phyloP scores from a whole-genome alignment of 53 echinoderm and acorn worm species.

The Echinometra lucunter region DNA sequence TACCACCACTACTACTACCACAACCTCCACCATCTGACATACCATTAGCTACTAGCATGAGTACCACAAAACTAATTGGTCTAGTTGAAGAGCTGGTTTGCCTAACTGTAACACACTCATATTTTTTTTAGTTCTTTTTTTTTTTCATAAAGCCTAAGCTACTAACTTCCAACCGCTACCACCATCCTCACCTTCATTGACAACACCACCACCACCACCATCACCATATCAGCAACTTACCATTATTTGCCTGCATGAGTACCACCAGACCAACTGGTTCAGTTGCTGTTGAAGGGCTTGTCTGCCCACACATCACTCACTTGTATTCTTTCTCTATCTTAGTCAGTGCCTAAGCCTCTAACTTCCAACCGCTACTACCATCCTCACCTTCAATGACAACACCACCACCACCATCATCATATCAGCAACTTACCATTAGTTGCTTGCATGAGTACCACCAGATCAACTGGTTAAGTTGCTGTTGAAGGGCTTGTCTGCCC shows the following conservation, averaged over 20 bases:
- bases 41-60: conserved; percentile 91
- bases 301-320: conserved; percentile 67
- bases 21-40: not conserved
- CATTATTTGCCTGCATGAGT: conserved; percentile 89
- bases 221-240: conserved; percentile 49
- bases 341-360: no score
- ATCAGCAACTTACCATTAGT: conserved; percentile 77
- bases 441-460: conserved; percentile 89
- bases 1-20: not conserved
- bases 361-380: not conserved
- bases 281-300: conserved; percentile 75
- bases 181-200: not conserved
- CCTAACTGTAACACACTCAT: conserved; percentile 97
- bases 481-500: conserved; percentile 83
- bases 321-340: not conserved
- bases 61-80: conserved; percentile 87
- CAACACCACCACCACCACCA: not conserved
- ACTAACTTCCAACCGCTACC: not conserved
- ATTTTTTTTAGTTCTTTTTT: conserved; percentile 64
- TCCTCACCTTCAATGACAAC: no score
- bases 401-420: not conserved
- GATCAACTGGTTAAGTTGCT: conserved; percentile 76
- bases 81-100: conserved; percentile 80
- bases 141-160: no score
- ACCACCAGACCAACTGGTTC: conserved; percentile 86